Conservation (phyloP, 2,888 invertebrate species). For the Macaria notata region DNA sequence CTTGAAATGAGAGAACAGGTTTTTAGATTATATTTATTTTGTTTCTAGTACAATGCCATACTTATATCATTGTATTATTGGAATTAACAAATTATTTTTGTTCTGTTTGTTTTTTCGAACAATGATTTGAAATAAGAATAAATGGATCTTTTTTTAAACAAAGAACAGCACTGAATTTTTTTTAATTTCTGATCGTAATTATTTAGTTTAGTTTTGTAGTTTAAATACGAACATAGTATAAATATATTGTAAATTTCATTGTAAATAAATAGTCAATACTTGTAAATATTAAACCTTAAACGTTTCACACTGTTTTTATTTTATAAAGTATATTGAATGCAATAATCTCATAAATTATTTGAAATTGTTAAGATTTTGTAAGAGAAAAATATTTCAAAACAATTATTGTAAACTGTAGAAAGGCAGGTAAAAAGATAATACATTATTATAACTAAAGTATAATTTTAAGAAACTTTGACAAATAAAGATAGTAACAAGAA, state of each 20-base stretch:
- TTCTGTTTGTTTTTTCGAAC: too few species aligned
- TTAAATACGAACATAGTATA: background rate
- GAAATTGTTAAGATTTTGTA: constrained; percentile 26
- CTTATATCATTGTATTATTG: too few species aligned
- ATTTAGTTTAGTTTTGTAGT: too few species aligned
- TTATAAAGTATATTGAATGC: constrained; percentile 15
- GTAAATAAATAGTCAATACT: constrained; percentile 23
- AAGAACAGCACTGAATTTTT: too few species aligned
- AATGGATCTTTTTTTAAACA: too few species aligned
- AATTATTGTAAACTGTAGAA: constrained; percentile 28
- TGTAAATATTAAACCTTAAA: constrained; percentile 28
- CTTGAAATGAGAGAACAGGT: too few species aligned
- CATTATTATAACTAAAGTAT: constrained; percentile 31
- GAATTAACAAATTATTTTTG: too few species aligned
- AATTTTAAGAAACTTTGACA: constrained; percentile 71
- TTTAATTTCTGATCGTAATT: too few species aligned
- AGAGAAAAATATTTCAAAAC: constrained; percentile 25
- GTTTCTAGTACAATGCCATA: too few species aligned
- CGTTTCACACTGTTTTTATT: constrained; percentile 24
- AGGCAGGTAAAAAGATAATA: constrained; percentile 28
- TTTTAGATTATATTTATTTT: too few species aligned
- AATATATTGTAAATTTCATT: constrained; percentile 17
- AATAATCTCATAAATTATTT: constrained; percentile 17
- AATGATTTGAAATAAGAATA: too few species aligned
- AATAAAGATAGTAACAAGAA: constrained; percentile 72